Percentiles rank a stretch among this genome's conserved stretches.
Conservation (phyloP, 2,888 invertebrate genomes). For the Drosophila testacea region DNA sequence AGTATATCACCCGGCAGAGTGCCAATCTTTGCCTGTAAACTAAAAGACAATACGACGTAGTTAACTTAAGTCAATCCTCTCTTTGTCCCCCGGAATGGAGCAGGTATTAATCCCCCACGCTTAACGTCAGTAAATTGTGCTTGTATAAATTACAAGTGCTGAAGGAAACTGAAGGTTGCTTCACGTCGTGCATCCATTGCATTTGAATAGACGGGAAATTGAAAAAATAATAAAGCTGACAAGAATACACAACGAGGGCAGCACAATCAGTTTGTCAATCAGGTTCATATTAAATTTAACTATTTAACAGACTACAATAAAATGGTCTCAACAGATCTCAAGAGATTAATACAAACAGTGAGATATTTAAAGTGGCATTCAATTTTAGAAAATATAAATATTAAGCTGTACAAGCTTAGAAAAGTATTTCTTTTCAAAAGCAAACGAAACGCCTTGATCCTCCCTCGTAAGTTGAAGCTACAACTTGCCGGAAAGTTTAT, state of each 20-base stretch:
- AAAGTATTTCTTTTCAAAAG: neutral
- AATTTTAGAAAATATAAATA: neutral
- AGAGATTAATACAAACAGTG: neutral
- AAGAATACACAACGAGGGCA: slow-evolving; percentile 32
- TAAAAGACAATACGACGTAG: slow-evolving; percentile 64
- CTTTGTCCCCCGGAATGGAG: neutral
- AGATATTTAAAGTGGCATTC: neutral
- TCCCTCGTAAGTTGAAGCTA: slow-evolving; percentile 7
- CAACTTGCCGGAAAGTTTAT: slow-evolving; percentile 24
- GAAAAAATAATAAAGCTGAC: slow-evolving; percentile 70
- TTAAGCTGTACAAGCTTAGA: neutral
- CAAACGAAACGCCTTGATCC: neutral
- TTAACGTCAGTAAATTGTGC: slow-evolving; percentile 61
- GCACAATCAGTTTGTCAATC: neutral
- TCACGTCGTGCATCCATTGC: slow-evolving; percentile 44
- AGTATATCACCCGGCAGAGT: slow-evolving; percentile 97
- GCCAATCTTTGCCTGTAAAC: slow-evolving; percentile 90
- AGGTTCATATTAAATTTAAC: neutral
- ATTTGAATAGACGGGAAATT: slow-evolving; percentile 77
- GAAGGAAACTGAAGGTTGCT: slow-evolving; percentile 59
- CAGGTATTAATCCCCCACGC: slow-evolving; percentile 44
- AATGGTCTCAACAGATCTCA: too few relatives aligned
- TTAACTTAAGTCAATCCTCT: slow-evolving; percentile 18
- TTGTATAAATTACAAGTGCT: slow-evolving; percentile 70
- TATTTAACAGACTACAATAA: neutral